Evolutionary conservation across 2,797 vertebrate species (phyloP), one percentile per base, ranked within the genome.

Genomic region (Ataeniobius toweri): DNA sequence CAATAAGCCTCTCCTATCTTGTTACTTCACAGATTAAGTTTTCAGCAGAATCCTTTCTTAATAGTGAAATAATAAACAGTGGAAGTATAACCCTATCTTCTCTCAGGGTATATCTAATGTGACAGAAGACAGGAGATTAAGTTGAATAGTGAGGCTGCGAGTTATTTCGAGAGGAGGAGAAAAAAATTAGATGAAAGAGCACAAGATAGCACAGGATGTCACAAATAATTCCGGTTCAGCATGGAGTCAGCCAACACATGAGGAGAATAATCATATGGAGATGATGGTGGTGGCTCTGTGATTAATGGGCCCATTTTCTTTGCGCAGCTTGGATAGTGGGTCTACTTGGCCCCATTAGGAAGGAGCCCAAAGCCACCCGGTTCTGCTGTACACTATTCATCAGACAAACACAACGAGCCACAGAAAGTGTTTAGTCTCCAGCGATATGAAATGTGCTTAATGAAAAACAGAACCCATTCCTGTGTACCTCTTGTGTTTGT

Each of bases 251-350:
- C 83, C 89, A 88, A 85, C 84, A 90, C 88, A 93, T 75, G 81
- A 92, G 88, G 76, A 85, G 89, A 87, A 91, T 93, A 91, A 94
- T 94, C 92, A 92, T 91, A 91, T 92, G 92, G 90, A 91, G 91
- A 93, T 95, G 90, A 94, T 91, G 85, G 82, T 82, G 78, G 87
- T 84, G 86, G 85, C 84, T 85, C 80, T 77, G 90, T 94, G 94
- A 94, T 94, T 94, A 93, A 94, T 94, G 91, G 91, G 83, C 80
- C 88, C 88, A 92, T 92, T 94, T 93, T 90, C 87, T 81, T 84
- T 79, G 89, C 91, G 80, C 92, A 92, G 92, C 92, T 92, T 94
- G 93, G 90, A 87, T 88, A 92, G 91, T 78, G 86, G 88, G 89
- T 72, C 82, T 88, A 90, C 88, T 93, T 93, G 90, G 93, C 91